phyloP scores from a whole-genome alignment of 2,113 vertebrate species.

The Benitochromis conjunctus region DNA sequence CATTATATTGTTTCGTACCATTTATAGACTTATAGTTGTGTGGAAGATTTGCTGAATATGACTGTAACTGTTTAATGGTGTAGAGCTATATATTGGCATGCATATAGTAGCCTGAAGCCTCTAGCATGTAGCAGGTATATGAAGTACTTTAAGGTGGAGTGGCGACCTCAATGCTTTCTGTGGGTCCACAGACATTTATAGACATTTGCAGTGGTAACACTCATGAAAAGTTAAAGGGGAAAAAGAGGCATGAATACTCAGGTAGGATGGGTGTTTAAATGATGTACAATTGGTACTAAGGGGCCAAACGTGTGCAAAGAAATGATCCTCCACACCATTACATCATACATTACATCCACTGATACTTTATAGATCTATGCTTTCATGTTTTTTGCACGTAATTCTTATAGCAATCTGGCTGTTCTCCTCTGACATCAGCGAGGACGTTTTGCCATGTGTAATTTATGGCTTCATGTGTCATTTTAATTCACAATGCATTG shows the following conservation, averaged over 20 bases:
- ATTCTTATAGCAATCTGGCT: background rate
- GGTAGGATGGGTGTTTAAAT: background rate
- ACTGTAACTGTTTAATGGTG: background rate
- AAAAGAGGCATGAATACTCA: background rate
- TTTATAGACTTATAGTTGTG: background rate
- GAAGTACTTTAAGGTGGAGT: background rate
- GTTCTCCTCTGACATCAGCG: background rate
- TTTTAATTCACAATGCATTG: background rate
- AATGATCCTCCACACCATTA: background rate
- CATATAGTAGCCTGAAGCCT: background rate
- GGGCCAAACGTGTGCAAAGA: background rate
- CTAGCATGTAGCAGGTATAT: background rate
- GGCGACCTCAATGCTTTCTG: background rate
- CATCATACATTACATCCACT: background rate
- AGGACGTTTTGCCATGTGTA: background rate
- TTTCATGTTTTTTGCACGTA: background rate
- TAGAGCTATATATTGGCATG: background rate
- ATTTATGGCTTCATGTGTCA: background rate
- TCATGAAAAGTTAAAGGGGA: background rate
- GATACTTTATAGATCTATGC: background rate
- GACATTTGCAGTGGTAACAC: background rate
- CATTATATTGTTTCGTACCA: background rate
- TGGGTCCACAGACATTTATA: background rate
- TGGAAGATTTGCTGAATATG: background rate
- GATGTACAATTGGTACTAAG: background rate